Evolutionary conservation across 2,888 invertebrate species (phyloP).

Genomic region (Alloscopus bannaensis): DNA sequence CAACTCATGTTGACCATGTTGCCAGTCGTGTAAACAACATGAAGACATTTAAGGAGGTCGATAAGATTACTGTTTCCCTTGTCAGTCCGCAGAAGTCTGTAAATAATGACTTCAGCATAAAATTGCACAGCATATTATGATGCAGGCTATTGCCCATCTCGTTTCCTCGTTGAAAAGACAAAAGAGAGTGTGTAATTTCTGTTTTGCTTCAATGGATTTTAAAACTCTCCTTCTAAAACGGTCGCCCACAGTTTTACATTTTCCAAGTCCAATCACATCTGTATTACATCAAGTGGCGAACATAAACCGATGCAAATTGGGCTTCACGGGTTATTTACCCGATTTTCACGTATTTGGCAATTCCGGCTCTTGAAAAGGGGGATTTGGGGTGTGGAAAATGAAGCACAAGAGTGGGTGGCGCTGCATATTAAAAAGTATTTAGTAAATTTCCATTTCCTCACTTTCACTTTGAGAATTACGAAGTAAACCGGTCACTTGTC

Average conservation of each 20-base stretch:
- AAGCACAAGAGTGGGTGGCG: not conserved
- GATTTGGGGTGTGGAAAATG: slow-evolving; percentile 5
- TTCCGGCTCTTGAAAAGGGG: not conserved
- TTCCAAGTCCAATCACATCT: not conserved
- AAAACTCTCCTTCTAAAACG: too few relatives aligned
- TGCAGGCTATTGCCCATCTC: too few relatives aligned
- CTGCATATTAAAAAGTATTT: not conserved
- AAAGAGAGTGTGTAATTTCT: too few relatives aligned
- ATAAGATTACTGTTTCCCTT: slow-evolving; percentile 6
- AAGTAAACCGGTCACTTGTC: too few relatives aligned
- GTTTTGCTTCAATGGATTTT: too few relatives aligned
- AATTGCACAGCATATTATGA: not conserved
- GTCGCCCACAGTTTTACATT: too few relatives aligned
- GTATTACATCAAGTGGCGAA: not conserved
- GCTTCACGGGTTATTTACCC: slow-evolving; percentile 52
- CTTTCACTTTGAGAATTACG: slow-evolving; percentile 28
- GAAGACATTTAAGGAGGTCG: slow-evolving; percentile 13
- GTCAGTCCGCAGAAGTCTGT: not conserved
- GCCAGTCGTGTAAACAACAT: slow-evolving; percentile 18
- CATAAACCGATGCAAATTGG: slow-evolving; percentile 12
- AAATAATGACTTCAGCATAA: not conserved
- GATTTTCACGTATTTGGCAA: too few relatives aligned
- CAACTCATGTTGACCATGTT: slow-evolving; percentile 28
- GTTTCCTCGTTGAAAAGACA: too few relatives aligned
- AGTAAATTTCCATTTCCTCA: not conserved